Percentiles rank a stretch among this genome's conserved stretches.
Conservation (phyloP, 2,797 vertebrate species). For the Tauraco hartlaubi region DNA sequence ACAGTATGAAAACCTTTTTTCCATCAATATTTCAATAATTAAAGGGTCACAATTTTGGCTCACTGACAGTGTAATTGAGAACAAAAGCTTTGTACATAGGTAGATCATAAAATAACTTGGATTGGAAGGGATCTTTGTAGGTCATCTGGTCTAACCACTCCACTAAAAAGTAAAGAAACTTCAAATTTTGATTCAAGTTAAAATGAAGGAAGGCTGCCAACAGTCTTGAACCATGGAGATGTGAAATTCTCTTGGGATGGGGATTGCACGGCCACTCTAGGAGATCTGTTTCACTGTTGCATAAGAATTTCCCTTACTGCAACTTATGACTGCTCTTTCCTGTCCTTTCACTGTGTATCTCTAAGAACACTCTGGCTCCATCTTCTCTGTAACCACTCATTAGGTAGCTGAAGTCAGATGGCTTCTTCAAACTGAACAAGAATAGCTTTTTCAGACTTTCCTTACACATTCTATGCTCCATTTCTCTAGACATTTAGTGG, state of each 20-base stretch:
- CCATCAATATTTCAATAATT: not conserved
- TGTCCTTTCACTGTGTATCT: not conserved
- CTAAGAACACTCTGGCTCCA: not conserved
- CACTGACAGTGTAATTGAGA: not conserved
- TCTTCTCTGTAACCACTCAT: not conserved
- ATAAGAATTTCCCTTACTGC: not conserved
- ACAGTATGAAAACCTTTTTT: not conserved
- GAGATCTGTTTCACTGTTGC: not conserved
- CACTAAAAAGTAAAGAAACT: not conserved
- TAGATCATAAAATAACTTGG: not conserved
- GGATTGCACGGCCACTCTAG: not conserved
- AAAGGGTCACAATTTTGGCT: not conserved
- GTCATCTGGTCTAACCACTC: not conserved
- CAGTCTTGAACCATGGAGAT: accelerated
- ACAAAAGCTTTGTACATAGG: not conserved
- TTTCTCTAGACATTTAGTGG: too few relatives aligned
- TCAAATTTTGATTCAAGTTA: not conserved
- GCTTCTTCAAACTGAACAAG: not conserved
- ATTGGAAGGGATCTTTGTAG: not conserved
- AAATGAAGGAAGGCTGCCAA: not conserved
- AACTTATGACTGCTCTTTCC: not conserved
- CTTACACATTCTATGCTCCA: not conserved
- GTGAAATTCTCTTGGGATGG: not conserved
- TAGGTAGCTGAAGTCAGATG: not conserved
- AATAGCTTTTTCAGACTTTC: not conserved